These are phyloP conservation scores for Zelostemma sp. DNA, from an alignment of 1,140 invertebrate species.

Conservation along the genomic window DNA sequence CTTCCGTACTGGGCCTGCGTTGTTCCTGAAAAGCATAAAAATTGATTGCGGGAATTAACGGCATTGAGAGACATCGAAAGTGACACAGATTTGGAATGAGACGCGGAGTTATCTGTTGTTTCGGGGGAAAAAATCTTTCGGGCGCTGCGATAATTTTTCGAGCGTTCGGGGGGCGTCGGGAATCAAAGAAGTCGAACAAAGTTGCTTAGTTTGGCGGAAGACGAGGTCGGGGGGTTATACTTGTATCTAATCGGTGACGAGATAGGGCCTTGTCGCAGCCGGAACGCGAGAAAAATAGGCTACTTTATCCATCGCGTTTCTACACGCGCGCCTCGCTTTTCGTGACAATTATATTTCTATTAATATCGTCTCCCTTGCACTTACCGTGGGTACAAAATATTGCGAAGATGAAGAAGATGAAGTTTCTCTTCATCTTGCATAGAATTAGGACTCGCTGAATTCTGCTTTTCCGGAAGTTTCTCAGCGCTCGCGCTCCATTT, in stretches of 20 bases:
- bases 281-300: constrained; percentile 56
- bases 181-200: constrained; percentile 42
- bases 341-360: constrained; percentile 12
- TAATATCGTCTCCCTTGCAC: constrained; percentile 7
- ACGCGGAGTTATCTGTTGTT: neutral
- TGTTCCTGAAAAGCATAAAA: no score
- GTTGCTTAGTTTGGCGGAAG: constrained; percentile 52
- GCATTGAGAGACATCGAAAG: no score
- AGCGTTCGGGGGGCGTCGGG: constrained; percentile 12
- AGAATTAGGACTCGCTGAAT: constrained; percentile 42
- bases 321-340: neutral
- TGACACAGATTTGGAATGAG: no score
- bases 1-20: constrained; percentile 24
- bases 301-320: constrained; percentile 41
- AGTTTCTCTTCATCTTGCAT: constrained; percentile 45
- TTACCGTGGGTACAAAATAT: constrained; percentile 42
- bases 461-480: constrained; percentile 26
- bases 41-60: no score
- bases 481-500: constrained; percentile 47
- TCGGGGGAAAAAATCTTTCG: no score
- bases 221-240: constrained; percentile 58
- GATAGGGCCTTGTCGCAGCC: constrained; percentile 57
- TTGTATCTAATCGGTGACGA: constrained; percentile 62
- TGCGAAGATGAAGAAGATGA: constrained; percentile 39
- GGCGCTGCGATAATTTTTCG: neutral